phyloP scores from a whole-genome alignment of 2,888 invertebrate species.

The Tachina grossa region DNA sequence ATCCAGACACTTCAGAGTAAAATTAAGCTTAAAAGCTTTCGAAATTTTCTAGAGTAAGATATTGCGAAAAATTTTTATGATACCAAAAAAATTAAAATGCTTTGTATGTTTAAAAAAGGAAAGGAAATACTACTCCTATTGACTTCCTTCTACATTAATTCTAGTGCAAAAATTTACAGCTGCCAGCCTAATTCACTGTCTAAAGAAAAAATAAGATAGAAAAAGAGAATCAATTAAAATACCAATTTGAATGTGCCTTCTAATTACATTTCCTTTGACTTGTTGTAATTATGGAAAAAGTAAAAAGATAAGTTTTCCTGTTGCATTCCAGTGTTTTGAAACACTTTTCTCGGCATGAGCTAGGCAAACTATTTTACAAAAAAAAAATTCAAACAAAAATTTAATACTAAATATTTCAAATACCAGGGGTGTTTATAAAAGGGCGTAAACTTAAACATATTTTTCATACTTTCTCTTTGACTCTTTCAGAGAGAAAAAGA shows the following conservation, averaged over 20 bases:
- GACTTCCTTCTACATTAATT: neutral
- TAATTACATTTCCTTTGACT: neutral
- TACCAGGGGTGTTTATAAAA: conserved; percentile 47
- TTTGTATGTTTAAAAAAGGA: too few relatives aligned
- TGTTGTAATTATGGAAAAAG: conserved; percentile 7
- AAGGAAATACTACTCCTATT: too few relatives aligned
- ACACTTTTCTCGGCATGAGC: conserved; percentile 64
- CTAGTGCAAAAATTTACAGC: conserved; percentile 34
- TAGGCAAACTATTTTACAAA: conserved; percentile 39
- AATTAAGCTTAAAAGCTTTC: too few relatives aligned
- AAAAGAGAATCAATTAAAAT: conserved; percentile 25
- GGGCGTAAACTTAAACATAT: conserved; percentile 53
- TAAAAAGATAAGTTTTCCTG: neutral
- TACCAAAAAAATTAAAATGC: too few relatives aligned
- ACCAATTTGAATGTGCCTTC: conserved; percentile 15
- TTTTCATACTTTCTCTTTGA: conserved; percentile 21
- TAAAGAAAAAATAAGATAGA: neutral
- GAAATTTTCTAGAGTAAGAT: too few relatives aligned
- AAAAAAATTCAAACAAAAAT: conserved; percentile 33
- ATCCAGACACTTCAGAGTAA: too few relatives aligned
- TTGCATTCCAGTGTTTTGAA: conserved; percentile 50
- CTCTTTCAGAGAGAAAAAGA: conserved; percentile 20
- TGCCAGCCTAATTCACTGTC: neutral
- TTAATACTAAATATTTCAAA: neutral
- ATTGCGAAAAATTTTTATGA: too few relatives aligned